Evolutionary conservation across 2,888 invertebrate species (phyloP).

Genomic region (Drosophila mayaguana): DNA sequence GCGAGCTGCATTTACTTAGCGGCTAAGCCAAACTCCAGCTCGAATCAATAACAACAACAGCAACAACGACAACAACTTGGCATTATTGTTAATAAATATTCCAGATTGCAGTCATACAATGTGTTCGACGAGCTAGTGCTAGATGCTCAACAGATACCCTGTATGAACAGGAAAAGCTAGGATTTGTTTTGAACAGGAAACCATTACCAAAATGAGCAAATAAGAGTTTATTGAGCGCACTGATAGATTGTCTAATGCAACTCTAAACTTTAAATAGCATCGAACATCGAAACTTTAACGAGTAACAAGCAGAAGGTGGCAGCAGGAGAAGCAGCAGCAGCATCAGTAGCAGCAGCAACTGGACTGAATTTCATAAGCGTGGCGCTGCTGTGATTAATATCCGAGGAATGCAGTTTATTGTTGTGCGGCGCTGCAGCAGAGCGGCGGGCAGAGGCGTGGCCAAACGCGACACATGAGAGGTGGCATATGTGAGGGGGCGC

Average conservation of each 20-base stretch:
- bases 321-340: background rate
- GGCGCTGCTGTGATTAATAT: slow-evolving; percentile 76
- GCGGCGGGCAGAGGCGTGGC: slow-evolving; percentile 47
- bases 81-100: slow-evolving; percentile 77
- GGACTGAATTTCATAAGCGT: slow-evolving; percentile 50
- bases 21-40: slow-evolving; percentile 51
- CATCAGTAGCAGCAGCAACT: slow-evolving; percentile 5
- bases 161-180: background rate
- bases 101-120: slow-evolving; percentile 50
- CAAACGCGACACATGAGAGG: slow-evolving; percentile 45
- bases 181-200: background rate
- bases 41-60: slow-evolving; percentile 54
- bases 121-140: slow-evolving; percentile 25
- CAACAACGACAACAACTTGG: slow-evolving; percentile 41
- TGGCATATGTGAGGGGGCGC: slow-evolving; percentile 27
- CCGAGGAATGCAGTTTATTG: slow-evolving; percentile 78
- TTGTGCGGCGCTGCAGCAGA: slow-evolving; percentile 44
- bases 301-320: slow-evolving; percentile 11
- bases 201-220: background rate
- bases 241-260: slow-evolving; percentile 1
- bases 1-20: slow-evolving; percentile 76
- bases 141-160: slow-evolving; percentile 50
- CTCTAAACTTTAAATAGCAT: background rate
- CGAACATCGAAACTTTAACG: slow-evolving; percentile 9
- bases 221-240: background rate